phyloP scores from a whole-genome alignment of 2,797 vertebrate genomes.

The Dallia pectoralis region DNA sequence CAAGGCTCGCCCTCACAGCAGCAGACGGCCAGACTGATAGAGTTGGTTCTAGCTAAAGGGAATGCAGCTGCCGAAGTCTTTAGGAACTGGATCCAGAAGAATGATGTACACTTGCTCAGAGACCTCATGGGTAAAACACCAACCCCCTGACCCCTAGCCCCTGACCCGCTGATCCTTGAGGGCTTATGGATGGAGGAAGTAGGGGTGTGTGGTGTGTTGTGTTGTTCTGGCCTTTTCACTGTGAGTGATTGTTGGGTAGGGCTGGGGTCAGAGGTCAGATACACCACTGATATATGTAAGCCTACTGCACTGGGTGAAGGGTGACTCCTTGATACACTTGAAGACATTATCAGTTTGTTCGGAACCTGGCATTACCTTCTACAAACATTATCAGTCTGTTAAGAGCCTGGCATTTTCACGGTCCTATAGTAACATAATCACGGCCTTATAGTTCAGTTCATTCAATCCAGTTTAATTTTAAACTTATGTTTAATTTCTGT shows the following conservation, averaged over 20 bases:
- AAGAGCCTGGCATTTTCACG: no score
- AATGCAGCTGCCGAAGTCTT: slow-evolving; percentile 90
- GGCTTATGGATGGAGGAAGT: no score
- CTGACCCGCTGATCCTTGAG: background rate
- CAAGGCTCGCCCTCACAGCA: slow-evolving; percentile 86
- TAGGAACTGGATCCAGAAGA: slow-evolving; percentile 89
- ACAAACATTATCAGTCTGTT: no score
- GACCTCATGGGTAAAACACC: slow-evolving; percentile 88
- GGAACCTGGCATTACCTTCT: no score
- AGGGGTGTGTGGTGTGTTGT: background rate
- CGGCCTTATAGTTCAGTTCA: background rate
- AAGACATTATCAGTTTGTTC: background rate
- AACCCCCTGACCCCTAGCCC: background rate
- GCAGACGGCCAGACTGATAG: slow-evolving; percentile 90
- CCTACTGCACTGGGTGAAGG: background rate
- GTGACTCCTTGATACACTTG: background rate
- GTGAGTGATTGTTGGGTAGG: slow-evolving; percentile 27
- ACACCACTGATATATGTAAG: slow-evolving; percentile 23
- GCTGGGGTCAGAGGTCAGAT: slow-evolving; percentile 16
- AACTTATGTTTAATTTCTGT: slow-evolving; percentile 44
- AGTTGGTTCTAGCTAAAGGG: slow-evolving; percentile 89
- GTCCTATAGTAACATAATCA: no score
- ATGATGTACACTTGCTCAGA: slow-evolving; percentile 85
- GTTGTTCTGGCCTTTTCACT: slow-evolving; percentile 30
- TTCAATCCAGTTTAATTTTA: background rate